These are phyloP conservation scores for Cataglyphis altisquamis DNA, from an alignment of 2,888 invertebrate species.

Conservation along the genomic window DNA sequence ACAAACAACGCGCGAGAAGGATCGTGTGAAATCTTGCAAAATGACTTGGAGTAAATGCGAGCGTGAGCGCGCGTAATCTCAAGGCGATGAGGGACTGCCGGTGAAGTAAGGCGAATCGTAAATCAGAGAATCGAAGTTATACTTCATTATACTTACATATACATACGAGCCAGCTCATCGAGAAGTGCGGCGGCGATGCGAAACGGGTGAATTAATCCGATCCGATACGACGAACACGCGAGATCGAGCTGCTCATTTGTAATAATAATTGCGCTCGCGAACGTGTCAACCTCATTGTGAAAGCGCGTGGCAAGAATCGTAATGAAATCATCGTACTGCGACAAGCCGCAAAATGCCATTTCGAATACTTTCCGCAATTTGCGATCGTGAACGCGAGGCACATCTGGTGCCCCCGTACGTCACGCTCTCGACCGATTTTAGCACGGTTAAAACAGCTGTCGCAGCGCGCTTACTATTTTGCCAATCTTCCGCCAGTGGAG, in stretches of 20 bases:
- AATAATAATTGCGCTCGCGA: conserved; percentile 41
- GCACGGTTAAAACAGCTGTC: conserved; percentile 64
- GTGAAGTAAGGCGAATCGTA: conserved; percentile 35
- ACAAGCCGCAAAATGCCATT: conserved; percentile 61
- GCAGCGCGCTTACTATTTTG: conserved; percentile 64
- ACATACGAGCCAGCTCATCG: conserved; percentile 19
- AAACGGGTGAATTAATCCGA: conserved; percentile 36
- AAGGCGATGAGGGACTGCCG: conserved; percentile 43
- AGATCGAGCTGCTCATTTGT: conserved; percentile 38
- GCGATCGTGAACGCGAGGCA: conserved; percentile 72
- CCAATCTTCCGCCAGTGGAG: conserved; percentile 57
- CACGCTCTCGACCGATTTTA: conserved; percentile 72
- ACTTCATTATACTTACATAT: conserved; percentile 35
- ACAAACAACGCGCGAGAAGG: conserved; percentile 68
- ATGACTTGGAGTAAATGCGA: conserved; percentile 50
- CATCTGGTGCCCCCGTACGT: conserved; percentile 73
- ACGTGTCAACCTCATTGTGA: conserved; percentile 49
- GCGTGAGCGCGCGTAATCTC: conserved; percentile 47
- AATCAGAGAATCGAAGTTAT: conserved; percentile 47
- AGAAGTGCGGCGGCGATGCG: conserved; percentile 11
- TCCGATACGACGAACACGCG: conserved; percentile 15
- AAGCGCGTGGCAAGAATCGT: conserved; percentile 53
- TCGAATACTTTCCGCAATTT: conserved; percentile 74
- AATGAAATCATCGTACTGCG: conserved; percentile 52
- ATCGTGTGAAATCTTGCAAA: conserved; percentile 59